Conservation (phyloP, 92 coral and sea anemone species). For the Parazoanthus darwini region DNA sequence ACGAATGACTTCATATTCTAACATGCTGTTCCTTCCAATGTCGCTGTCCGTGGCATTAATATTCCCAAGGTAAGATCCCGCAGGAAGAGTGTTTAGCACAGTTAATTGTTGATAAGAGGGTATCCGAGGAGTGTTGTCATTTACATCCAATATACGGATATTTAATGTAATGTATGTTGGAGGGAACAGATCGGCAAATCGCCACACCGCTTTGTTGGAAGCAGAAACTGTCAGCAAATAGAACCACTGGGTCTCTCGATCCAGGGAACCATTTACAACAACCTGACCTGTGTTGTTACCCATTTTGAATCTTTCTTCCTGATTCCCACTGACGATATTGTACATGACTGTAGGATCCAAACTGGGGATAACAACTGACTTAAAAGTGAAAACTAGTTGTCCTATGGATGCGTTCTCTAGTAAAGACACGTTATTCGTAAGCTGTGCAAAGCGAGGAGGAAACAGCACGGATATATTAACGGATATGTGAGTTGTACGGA, state of each 20-base stretch:
- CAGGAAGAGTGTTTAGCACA: conserved; percentile 44
- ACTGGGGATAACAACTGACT: not conserved
- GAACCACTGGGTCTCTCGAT: conserved; percentile 3
- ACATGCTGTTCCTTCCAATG: conserved; percentile 45
- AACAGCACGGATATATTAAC: conserved; percentile 45
- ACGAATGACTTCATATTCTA: conserved; percentile 39
- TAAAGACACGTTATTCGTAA: conserved; percentile 7
- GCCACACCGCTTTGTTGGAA: conserved; percentile 28
- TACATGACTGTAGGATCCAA: conserved; percentile 27
- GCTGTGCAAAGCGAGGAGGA: conserved; percentile 12
- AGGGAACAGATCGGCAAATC: conserved; percentile 6
- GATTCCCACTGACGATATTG: conserved; percentile 7
- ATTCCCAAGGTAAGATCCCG: conserved; percentile 37
- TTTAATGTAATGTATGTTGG: not conserved
- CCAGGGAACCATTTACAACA: conserved; percentile 8
- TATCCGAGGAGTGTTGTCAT: conserved; percentile 50
- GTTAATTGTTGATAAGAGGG: conserved; percentile 13
- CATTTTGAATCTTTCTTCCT: conserved; percentile 3
- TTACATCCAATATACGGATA: conserved; percentile 42
- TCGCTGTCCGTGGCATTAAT: conserved; percentile 58
- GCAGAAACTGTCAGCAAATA: conserved; percentile 19
- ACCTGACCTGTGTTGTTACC: not conserved
- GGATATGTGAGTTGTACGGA: conserved; percentile 32
- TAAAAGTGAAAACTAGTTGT: not conserved
- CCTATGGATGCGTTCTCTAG: conserved; percentile 30